Base-by-base conservation (phyloP, 2,797 vertebrate species). In the Liparis tanakae region DNA sequence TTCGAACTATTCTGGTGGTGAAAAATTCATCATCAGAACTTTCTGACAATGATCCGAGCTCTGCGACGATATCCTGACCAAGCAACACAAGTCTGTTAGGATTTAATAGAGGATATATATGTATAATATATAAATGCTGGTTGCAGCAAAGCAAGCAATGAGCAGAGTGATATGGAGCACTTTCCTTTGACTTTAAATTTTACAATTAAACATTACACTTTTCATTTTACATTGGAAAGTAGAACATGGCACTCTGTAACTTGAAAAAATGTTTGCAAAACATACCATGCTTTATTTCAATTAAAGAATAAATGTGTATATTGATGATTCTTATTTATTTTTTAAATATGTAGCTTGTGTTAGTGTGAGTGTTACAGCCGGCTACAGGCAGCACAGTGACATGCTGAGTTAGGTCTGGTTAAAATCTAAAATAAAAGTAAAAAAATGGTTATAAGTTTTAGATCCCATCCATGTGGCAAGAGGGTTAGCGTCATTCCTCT, bases 11-110 rank as follows among this genome's bases (percentile, higher is more conserved):
- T 94, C 96, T 96, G 93, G 96, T 97, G 51, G 96, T 98, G 89
- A 98, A 91, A 92, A 95, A 94, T 59, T 97, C 95, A 1, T 98
- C 96, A 74, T 94, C 97, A 3, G 96, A 98, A 95, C 95, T 97
- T 88, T 91, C 91, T 88, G 96, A 95, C 89, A 95, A 87, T 87
- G 88, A 92, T 59, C 96, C 96, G 74, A 98, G 91, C 81, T 96
- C 95, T 86, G 94, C 88, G 71, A 86, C 90, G 88, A 98, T 84
- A 80, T 97, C 96, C 97, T 98, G 88, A 89, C 81, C 89, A 85
- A 93, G 87, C 91, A 93, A 94, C 78, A 94, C 12, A 93, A 89
- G 94, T 92, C 81, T 67, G 87, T 84, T 60, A 63, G 80, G 69
- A 90, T 71, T 82, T 30, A 78, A 46, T 57, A 41, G 68, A 72